These are phyloP conservation scores for Rhinoderma darwinii DNA, from an alignment of 2,113 vertebrate genomes.

Conservation along the genomic window DNA sequence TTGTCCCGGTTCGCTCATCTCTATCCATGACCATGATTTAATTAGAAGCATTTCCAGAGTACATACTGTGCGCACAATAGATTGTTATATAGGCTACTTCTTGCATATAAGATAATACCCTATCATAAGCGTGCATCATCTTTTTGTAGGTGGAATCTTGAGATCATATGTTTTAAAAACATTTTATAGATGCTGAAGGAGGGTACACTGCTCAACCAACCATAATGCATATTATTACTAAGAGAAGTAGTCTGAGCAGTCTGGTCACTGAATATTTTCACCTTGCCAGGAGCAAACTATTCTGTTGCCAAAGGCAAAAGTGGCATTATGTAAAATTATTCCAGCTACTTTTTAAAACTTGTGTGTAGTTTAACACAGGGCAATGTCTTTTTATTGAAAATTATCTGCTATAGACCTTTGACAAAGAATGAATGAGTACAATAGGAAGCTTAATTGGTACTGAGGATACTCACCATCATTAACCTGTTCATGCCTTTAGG, in stretches of 20 bases:
- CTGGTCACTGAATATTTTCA: constrained; percentile 45
- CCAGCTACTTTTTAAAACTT: constrained; percentile 12
- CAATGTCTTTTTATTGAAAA: background rate
- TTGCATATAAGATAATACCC: background rate
- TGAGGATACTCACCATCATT: background rate
- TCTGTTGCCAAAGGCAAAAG: constrained; percentile 42
- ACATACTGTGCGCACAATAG: no score
- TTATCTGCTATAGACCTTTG: background rate
- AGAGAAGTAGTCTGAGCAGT: background rate
- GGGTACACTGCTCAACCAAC: background rate
- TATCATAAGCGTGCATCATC: background rate
- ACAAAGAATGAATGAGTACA: background rate
- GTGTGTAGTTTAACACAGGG: background rate
- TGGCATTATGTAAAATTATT: constrained; percentile 51
- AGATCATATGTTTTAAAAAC: background rate
- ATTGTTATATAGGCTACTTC: background rate
- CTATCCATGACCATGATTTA: background rate
- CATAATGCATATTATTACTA: background rate
- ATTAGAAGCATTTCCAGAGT: background rate
- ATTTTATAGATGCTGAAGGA: background rate
- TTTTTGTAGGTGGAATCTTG: background rate
- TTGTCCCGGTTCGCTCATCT: no score
- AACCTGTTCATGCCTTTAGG: background rate
- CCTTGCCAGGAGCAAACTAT: constrained; percentile 50
- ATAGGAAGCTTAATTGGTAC: background rate